phyloP scores from a whole-genome alignment of 2,113 vertebrate genomes.

The Xenopus borealis region DNA sequence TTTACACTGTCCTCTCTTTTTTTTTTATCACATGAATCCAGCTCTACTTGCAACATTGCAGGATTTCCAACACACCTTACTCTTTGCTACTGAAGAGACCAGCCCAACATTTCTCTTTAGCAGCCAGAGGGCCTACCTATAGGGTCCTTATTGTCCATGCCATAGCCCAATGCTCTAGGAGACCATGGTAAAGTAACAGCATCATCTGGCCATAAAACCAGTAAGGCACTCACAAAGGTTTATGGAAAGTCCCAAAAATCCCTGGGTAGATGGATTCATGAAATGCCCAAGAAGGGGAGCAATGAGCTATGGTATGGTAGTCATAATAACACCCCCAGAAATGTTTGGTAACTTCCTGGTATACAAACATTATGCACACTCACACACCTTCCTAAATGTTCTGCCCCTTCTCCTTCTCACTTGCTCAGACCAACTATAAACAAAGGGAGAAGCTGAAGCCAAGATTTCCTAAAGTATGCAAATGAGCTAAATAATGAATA shows the following conservation, averaged over 20 bases:
- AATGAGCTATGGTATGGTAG: not conserved
- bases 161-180: too few species aligned
- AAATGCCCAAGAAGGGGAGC: not conserved
- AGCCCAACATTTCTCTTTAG: too few species aligned
- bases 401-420: constrained; percentile 25
- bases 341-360: not conserved
- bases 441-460: not conserved
- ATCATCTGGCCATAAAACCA: not conserved
- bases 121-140: too few species aligned
- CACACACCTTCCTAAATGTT: constrained; percentile 18
- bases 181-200: too few species aligned
- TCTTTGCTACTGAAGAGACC: too few species aligned
- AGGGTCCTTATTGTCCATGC: too few species aligned
- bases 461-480: too few species aligned
- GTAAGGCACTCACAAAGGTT: constrained; percentile 2
- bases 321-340: not conserved
- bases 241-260: not conserved
- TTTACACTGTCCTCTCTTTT: not conserved
- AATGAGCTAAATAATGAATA: too few species aligned
- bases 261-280: not conserved
- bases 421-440: constrained; percentile 16
- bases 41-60: constrained; percentile 16
- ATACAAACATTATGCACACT: constrained; percentile 11
- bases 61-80: constrained; percentile 1
- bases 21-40: constrained; percentile 25